phyloP scores from a whole-genome alignment of 2,113 vertebrate species.

The Mesoclemmys tuberculata region DNA sequence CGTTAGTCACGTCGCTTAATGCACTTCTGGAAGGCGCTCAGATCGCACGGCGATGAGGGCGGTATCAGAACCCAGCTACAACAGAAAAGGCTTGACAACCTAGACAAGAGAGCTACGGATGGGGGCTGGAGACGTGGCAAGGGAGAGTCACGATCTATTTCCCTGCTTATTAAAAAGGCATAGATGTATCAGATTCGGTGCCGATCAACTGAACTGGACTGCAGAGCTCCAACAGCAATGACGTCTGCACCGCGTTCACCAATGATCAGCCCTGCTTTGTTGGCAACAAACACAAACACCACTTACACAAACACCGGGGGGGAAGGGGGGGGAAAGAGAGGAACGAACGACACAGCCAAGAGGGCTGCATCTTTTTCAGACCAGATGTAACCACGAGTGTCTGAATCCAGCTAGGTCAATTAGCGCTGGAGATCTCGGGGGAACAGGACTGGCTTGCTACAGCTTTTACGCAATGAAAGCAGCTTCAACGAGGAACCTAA shows the following conservation, averaged over 20 bases:
- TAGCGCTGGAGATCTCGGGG: neutral
- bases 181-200: neutral
- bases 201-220: neutral
- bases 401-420: neutral
- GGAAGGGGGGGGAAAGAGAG: neutral
- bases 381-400: neutral
- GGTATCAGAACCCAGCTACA: rapidly evolving
- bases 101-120: neutral
- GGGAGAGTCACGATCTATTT: neutral
- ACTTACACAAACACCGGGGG: neutral
- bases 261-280: neutral
- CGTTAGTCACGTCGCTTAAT: rapidly evolving
- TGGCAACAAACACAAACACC: neutral
- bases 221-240: neutral
- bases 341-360: neutral
- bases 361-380: neutral
- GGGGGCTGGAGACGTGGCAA: neutral
- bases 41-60: neutral
- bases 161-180: neutral
- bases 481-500: neutral
- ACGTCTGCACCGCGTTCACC: neutral
- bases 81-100: neutral
- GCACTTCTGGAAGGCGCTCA: rapidly evolving
- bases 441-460: neutral
- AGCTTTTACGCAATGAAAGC: neutral